Evolutionary conservation across 2,888 invertebrate species (phyloP).

Genomic region (Ferrisia virgata): DNA sequence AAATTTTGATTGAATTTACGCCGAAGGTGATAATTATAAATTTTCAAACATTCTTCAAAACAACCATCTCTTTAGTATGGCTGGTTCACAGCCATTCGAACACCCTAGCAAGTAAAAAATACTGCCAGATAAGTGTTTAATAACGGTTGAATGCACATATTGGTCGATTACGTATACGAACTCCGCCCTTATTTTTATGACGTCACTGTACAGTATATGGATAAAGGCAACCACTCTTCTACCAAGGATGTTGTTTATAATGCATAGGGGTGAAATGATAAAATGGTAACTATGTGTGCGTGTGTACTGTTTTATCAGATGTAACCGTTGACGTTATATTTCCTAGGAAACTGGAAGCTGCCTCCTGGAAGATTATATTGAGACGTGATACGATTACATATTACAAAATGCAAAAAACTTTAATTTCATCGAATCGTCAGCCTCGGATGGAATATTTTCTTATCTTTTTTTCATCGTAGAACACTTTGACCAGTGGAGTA

Average conservation of each 20-base stretch:
- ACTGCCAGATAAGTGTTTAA: slow-evolving; percentile 6
- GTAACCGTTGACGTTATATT: slow-evolving; percentile 7
- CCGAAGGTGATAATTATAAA: not conserved
- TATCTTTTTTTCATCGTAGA: not conserved
- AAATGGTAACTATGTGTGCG: not conserved
- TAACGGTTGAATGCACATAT: slow-evolving; percentile 38
- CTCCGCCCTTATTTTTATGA: slow-evolving; percentile 19
- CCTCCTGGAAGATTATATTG: slow-evolving; percentile 21
- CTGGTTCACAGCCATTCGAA: not conserved
- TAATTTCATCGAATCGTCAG: not conserved
- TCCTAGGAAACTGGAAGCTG: slow-evolving; percentile 27
- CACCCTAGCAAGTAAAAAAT: not conserved
- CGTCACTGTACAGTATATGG: slow-evolving; percentile 28
- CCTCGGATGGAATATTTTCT: not conserved
- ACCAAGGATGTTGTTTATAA: not conserved
- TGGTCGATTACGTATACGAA: slow-evolving; percentile 13
- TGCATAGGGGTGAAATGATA: not conserved
- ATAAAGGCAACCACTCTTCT: not conserved
- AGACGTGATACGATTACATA: slow-evolving; percentile 15
- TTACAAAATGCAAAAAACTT: not conserved
- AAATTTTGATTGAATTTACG: not conserved
- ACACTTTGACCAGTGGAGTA: not conserved
- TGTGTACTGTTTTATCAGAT: slow-evolving; percentile 13
- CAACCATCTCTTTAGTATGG: not conserved
- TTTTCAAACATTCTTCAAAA: not conserved